phyloP scores from a whole-genome alignment of 2,888 invertebrate genomes.

The Odontothrips loti region DNA sequence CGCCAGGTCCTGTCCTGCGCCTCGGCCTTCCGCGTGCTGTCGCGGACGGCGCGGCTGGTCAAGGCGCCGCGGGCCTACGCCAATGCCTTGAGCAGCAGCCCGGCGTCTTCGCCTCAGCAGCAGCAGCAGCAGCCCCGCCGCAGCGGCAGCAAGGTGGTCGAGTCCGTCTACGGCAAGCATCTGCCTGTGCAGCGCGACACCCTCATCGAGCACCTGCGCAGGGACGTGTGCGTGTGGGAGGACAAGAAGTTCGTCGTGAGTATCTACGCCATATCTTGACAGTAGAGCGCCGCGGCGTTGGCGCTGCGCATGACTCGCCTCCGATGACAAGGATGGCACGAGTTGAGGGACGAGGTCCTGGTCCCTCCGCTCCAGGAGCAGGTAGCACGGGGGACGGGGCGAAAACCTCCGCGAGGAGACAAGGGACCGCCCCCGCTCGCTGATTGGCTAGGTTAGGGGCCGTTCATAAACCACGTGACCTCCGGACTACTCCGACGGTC shows the following conservation, averaged over 20 bases:
- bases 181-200: constrained; percentile 43
- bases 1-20: neutral
- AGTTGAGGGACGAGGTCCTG: neutral
- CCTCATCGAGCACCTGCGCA: constrained; percentile 58
- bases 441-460: neutral
- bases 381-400: neutral
- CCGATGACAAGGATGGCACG: neutral
- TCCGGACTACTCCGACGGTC: no score
- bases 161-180: neutral
- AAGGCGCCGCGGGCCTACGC: neutral
- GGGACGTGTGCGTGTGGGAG: constrained; percentile 54
- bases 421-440: neutral
- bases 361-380: neutral
- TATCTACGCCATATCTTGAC: constrained; percentile 37
- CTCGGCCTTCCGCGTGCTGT: neutral
- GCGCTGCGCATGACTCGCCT: neutral
- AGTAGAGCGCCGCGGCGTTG: neutral
- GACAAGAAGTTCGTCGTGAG: constrained; percentile 63
- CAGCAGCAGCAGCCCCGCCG: neutral
- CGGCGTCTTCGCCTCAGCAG: neutral
- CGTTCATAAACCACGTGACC: neutral
- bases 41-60: neutral
- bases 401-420: neutral
- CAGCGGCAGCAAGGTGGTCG: neutral
- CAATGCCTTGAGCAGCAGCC: neutral